These are phyloP conservation scores for Heterohyrax brucei DNA, from an alignment of 2,797 vertebrate genomes.

Conservation along the genomic window DNA sequence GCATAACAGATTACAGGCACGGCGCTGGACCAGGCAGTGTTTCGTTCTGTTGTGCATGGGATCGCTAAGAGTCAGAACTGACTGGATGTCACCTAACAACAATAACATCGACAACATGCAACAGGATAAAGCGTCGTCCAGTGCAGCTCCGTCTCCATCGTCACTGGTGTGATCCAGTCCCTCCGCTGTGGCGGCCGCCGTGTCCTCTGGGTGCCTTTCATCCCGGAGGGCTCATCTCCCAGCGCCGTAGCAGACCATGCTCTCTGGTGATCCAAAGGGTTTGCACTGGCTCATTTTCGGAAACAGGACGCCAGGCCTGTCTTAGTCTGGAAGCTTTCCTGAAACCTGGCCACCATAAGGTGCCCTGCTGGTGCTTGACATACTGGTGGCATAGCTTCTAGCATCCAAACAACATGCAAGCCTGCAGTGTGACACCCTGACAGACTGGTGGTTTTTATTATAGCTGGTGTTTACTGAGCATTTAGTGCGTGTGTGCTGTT, in stretches of 20 bases:
- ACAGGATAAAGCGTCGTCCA: too few species aligned
- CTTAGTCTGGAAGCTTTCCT: not conserved
- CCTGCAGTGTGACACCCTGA: too few species aligned
- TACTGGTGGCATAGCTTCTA: not conserved
- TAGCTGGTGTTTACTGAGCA: accelerated
- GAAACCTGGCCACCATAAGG: not conserved
- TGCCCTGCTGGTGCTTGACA: not conserved
- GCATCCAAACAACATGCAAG: too few species aligned
- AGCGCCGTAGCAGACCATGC: not conserved
- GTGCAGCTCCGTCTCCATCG: too few species aligned
- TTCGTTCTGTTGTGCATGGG: too few species aligned
- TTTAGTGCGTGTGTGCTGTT: accelerated
- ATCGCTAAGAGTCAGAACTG: too few species aligned
- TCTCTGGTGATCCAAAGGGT: not conserved
- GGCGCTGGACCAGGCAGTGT: too few species aligned
- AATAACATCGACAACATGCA: too few species aligned
- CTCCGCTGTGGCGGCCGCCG: not conserved
- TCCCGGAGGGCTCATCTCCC: not conserved
- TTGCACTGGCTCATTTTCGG: not conserved
- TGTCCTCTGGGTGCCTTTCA: not conserved
- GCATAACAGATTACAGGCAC: too few species aligned
- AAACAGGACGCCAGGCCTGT: not conserved
- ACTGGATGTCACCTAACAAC: too few species aligned
- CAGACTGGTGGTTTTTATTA: not conserved
- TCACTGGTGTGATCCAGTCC: too few species aligned